These are phyloP conservation scores for Drosophila engyochracea DNA, from an alignment of 2,888 invertebrate genomes.

Conservation along the genomic window DNA sequence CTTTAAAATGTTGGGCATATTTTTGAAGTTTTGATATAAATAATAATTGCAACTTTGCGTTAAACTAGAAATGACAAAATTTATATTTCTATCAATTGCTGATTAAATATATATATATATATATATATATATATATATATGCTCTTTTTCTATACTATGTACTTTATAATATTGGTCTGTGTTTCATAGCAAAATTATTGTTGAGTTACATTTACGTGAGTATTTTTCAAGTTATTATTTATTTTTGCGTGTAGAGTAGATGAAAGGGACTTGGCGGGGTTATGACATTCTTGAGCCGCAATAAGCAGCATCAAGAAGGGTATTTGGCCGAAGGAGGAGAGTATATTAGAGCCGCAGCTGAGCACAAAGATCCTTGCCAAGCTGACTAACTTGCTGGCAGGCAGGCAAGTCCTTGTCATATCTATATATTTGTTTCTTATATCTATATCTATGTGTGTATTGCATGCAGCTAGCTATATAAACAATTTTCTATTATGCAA, in stretches of 20 bases:
- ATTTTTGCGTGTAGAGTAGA: not conserved
- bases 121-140: too few relatives aligned
- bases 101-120: not conserved
- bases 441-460: slow-evolving; percentile 17
- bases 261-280: not conserved
- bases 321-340: slow-evolving; percentile 46
- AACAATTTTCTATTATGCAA: slow-evolving; percentile 80
- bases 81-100: not conserved
- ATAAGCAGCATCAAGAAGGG: slow-evolving; percentile 70
- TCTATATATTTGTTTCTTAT: slow-evolving; percentile 18
- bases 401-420: slow-evolving; percentile 41
- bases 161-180: not conserved
- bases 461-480: slow-evolving; percentile 61
- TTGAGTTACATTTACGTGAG: not conserved
- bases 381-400: slow-evolving; percentile 24
- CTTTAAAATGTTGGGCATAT: too few relatives aligned
- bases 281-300: slow-evolving; percentile 55
- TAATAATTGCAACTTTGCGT: not conserved
- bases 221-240: not conserved
- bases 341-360: slow-evolving; percentile 60
- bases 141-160: too few relatives aligned
- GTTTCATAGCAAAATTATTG: too few relatives aligned
- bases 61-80: not conserved
- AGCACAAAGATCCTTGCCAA: slow-evolving; percentile 27
- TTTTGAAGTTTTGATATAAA: not conserved